These are phyloP conservation scores for Aphelocoma californica DNA, from an alignment of 2,797 vertebrate genomes.

Conservation along the genomic window DNA sequence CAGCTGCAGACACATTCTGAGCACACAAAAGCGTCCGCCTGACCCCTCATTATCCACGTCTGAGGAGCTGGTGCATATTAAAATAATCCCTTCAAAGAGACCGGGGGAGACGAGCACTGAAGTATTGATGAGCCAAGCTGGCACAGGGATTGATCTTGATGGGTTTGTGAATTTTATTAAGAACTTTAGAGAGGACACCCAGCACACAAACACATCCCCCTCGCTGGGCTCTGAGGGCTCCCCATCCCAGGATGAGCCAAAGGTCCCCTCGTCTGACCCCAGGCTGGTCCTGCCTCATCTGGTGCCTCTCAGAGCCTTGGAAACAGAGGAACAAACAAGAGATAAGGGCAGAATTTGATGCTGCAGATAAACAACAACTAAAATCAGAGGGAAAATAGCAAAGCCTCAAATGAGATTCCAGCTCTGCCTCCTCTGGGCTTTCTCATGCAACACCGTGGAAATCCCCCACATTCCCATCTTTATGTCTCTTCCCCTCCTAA, in stretches of 20 bases:
- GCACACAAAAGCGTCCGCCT: not conserved
- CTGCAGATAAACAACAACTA: not conserved
- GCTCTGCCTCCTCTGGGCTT: not conserved
- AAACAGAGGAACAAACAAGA: not conserved
- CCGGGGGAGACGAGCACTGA: not conserved
- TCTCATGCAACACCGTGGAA: not conserved
- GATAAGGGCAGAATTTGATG: not conserved
- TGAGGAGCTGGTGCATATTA: not conserved
- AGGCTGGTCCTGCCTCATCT: not conserved
- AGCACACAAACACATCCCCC: not conserved
- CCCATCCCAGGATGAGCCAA: not conserved
- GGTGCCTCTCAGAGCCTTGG: not conserved
- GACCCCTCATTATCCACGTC: not conserved
- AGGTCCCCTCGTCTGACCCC: not conserved
- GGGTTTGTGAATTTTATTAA: not conserved
- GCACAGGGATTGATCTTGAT: not conserved
- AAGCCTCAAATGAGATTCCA: not conserved
- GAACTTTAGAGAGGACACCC: not conserved
- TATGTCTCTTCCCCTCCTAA: not conserved
- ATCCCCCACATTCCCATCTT: not conserved
- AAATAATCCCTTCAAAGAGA: conserved; percentile 50
- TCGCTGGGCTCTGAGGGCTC: fast-evolving
- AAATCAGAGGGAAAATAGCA: not conserved
- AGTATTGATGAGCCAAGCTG: conserved; percentile 54
- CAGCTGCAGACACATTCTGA: not conserved